Conservation (phyloP, 1,140 invertebrate genomes). For the Eupeodes corollae region DNA sequence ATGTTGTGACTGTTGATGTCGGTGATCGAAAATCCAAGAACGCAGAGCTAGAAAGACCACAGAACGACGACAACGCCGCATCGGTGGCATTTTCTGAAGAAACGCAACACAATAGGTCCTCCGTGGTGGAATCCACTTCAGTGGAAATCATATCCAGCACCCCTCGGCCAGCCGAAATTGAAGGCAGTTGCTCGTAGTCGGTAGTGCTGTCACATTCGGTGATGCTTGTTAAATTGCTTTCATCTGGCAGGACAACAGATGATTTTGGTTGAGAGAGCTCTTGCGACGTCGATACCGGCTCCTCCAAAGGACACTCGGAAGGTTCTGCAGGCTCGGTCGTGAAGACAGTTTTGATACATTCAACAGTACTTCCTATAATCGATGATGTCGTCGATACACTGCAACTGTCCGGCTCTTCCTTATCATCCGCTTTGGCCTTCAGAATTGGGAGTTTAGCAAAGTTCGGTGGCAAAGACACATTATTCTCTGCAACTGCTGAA, state of each 20-base stretch:
- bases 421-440: too few species aligned
- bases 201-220: constrained; percentile 7
- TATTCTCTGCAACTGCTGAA: too few species aligned
- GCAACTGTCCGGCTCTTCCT: background rate
- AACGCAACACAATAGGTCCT: background rate
- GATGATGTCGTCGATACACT: background rate
- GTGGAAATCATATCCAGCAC: background rate
- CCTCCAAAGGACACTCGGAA: background rate
- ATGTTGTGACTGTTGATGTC: background rate
- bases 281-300: background rate
- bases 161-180: background rate
- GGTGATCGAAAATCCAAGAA: background rate
- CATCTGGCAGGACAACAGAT: background rate
- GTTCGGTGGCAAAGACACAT: too few species aligned
- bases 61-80: background rate
- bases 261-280: background rate
- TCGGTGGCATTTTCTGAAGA: background rate
- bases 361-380: background rate
- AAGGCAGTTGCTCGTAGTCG: constrained; percentile 1
- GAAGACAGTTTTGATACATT: background rate
- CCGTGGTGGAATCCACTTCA: constrained; percentile 7
- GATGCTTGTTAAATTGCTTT: too few species aligned
- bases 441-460: too few species aligned
- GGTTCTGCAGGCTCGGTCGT: background rate
- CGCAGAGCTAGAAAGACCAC: background rate